Base-by-base conservation (phyloP, 2,797 vertebrate species). In the Synaphobranchus kaupii region DNA sequence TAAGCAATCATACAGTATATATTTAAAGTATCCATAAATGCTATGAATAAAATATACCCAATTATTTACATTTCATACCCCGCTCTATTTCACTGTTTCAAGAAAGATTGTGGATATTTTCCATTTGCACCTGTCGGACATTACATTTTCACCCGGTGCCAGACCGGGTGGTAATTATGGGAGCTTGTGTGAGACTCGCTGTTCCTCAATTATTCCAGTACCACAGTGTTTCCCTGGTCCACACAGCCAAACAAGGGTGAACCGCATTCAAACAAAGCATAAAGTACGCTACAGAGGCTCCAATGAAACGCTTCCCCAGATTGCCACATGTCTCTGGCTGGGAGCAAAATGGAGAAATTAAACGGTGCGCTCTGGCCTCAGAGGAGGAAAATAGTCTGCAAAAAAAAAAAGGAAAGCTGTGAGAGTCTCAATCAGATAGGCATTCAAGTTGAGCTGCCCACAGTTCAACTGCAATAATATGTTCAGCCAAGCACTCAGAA, bases 401-500 rank as follows among this genome's bases (percentile, higher is more conserved):
- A 63, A 63, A 22, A 28, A 68, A 34, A 13, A 15, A 82, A 48
- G 82, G 54, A 86, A 86, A 82, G 76, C 76, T 5, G 44, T 6
- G 15, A 34, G 34, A 66, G 56, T 66, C 34, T 50, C 58, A 66
- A 50, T 82, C 78, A 25, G 13, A 86, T 82, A 63, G 81, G 56
- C 54, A 86, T 86, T 86, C 86, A 86, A 80, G 39, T 44, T 7
- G 34, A 60, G n/a, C 22, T 73, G 20, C 9, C 13, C 47, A 50
- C 86, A 66, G 54, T 73, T 73, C 68, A 86, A 50, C 56, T 86
- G 76, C 56, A 44, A 66, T 82, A 66, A 86, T 34, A 12, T 54
- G 81, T 68, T 66, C 78, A 39, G 56, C 10, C 56, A 31, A 81
- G 56, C 76, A 10, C 52, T 63, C 34, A 63, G 73, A 82, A 25